phyloP scores from a whole-genome alignment of 2,113 vertebrate species.

The Setophaga petechia region DNA sequence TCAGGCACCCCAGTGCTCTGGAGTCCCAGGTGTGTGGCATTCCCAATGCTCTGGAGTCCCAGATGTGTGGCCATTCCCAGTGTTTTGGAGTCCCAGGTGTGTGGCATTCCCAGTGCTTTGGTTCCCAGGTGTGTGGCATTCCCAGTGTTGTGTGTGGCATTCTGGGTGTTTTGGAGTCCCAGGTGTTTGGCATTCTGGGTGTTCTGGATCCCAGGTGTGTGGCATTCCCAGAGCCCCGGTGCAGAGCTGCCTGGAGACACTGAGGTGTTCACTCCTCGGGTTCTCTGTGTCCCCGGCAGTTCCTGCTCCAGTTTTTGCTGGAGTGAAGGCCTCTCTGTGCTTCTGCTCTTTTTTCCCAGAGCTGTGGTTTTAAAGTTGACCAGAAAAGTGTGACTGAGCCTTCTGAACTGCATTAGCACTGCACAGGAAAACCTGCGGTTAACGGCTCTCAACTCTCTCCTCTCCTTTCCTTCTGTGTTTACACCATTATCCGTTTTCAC shows the following conservation, averaged over 20 bases:
- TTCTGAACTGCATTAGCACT: neutral
- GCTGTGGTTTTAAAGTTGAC: neutral
- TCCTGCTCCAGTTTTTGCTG: neutral
- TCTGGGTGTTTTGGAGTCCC: neutral
- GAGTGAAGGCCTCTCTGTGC: neutral
- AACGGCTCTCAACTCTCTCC: neutral
- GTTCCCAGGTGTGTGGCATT: neutral
- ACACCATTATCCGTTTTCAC: neutral
- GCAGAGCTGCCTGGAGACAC: neutral
- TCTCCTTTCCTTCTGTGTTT: neutral
- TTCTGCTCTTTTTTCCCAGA: rapidly evolving
- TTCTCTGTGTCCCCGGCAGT: rapidly evolving
- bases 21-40: no score
- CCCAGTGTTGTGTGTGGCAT: neutral
- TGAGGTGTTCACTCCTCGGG: rapidly evolving
- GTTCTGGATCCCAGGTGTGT: neutral
- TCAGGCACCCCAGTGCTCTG: neutral
- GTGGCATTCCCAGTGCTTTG: no score
- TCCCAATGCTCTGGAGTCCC: no score
- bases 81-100: no score
- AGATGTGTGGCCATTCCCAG: no score
- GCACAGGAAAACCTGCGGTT: neutral
- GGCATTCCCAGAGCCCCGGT: rapidly evolving
- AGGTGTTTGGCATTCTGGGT: neutral
- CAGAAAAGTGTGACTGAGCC: neutral